Conservation (phyloP, 2,113 vertebrate species). For the Pogonocichla stellata region DNA sequence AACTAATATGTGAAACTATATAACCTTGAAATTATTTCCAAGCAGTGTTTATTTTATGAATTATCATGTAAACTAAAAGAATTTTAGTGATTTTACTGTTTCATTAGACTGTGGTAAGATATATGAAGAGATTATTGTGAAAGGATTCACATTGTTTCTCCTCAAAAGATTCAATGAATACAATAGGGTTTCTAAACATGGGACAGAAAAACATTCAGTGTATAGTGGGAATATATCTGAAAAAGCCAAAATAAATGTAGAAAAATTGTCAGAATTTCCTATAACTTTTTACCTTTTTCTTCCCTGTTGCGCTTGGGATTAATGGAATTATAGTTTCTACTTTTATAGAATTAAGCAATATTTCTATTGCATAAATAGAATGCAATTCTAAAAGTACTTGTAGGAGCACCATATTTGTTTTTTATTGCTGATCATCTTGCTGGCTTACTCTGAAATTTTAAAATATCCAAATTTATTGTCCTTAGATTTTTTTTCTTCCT, state of each 20-base stretch:
- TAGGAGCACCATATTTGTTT: neutral
- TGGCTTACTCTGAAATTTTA: neutral
- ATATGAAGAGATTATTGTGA: neutral
- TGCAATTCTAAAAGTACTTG: neutral
- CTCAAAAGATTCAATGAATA: neutral
- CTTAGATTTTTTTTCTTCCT: neutral
- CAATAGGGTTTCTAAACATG: neutral
- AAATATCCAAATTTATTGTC: neutral
- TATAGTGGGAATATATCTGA: neutral
- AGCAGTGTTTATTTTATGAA: neutral
- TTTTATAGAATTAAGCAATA: neutral
- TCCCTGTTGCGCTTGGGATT: neutral
- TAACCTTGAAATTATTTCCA: neutral
- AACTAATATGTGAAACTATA: neutral
- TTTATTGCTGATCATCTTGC: neutral
- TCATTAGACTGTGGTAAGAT: neutral
- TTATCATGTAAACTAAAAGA: neutral
- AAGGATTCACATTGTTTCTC: neutral
- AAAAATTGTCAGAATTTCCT: neutral
- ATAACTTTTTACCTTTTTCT: neutral
- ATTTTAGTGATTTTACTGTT: neutral
- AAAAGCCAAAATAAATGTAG: neutral
- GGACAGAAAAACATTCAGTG: neutral
- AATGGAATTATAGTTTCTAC: neutral
- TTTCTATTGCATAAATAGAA: neutral